A percentile compares a stretch with the other conserved stretches of the same genome.
phyloP scores from a whole-genome alignment of 1,140 invertebrate genomes.

The Bombus waltoni region DNA sequence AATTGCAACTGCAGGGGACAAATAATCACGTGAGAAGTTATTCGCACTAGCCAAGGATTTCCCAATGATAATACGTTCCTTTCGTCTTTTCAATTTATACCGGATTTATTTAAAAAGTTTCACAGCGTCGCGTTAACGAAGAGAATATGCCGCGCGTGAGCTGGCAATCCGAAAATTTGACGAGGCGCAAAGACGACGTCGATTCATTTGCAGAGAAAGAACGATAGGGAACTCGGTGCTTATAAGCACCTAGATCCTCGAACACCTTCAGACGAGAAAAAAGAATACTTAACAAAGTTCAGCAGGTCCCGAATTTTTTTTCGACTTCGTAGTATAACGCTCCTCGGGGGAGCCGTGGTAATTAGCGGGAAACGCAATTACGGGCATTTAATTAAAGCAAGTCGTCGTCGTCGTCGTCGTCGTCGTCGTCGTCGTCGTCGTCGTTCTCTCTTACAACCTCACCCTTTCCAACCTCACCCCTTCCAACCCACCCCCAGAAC shows the following conservation, averaged over 20 bases:
- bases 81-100: background rate
- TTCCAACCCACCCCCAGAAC: background rate
- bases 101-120: background rate
- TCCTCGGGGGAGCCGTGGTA: slow-evolving; percentile 66
- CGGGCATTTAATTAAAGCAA: slow-evolving; percentile 77
- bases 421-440: background rate
- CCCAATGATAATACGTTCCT: too few relatives aligned
- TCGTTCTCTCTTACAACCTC: background rate
- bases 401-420: slow-evolving; percentile 63
- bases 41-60: too few relatives aligned
- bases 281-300: slow-evolving; percentile 58
- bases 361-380: slow-evolving; percentile 78
- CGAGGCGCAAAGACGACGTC: background rate
- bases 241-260: slow-evolving; percentile 52
- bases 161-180: background rate
- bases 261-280: slow-evolving; percentile 66
- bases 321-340: slow-evolving; percentile 51
- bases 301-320: slow-evolving; percentile 68
- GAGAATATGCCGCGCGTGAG: background rate
- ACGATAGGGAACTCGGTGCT: slow-evolving; percentile 26
- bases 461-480: background rate
- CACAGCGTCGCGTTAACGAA: background rate
- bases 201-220: background rate
- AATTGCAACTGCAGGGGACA: too few relatives aligned
- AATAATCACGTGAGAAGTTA: too few relatives aligned